These are phyloP conservation scores for Drosophila robusta DNA, from an alignment of 2,888 invertebrate species.

Conservation along the genomic window DNA sequence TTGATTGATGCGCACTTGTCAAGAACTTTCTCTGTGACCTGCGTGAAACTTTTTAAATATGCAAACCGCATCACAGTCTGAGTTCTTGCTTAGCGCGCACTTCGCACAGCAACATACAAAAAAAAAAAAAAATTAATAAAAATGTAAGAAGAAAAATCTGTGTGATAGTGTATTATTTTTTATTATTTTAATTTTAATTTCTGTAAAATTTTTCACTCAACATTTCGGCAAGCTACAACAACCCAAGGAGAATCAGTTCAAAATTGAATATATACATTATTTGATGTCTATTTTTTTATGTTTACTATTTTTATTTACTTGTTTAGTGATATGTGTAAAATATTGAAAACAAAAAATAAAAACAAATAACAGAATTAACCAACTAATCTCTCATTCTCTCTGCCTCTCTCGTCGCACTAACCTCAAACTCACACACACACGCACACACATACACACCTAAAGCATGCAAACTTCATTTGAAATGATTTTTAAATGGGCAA, in stretches of 20 bases:
- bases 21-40: constrained; percentile 93
- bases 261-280: constrained; percentile 74
- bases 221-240: constrained; percentile 54
- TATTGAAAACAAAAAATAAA: constrained; percentile 2
- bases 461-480: constrained; percentile 18
- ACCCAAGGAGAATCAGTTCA: constrained; percentile 83
- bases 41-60: constrained; percentile 86
- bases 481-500: background rate
- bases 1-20: constrained; percentile 83
- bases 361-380: constrained; percentile 1
- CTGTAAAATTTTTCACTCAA: constrained; percentile 10
- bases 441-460: constrained; percentile 7
- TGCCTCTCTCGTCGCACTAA: constrained; percentile 7
- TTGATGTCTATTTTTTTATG: constrained; percentile 8
- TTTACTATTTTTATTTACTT: constrained; percentile 24
- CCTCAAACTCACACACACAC: constrained; percentile 4
- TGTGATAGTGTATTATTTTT: constrained; percentile 1
- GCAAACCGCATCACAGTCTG: constrained; percentile 95
- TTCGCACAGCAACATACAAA: constrained; percentile 77
- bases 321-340: constrained; percentile 35
- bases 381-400: constrained; percentile 11
- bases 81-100: constrained; percentile 93
- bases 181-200: constrained; percentile 19
- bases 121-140: constrained; percentile 18
- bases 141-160: constrained; percentile 5